Evolutionary conservation across 2,113 vertebrate species (phyloP), one percentile per base, ranked within the genome.

Genomic region (Fulica atra): DNA sequence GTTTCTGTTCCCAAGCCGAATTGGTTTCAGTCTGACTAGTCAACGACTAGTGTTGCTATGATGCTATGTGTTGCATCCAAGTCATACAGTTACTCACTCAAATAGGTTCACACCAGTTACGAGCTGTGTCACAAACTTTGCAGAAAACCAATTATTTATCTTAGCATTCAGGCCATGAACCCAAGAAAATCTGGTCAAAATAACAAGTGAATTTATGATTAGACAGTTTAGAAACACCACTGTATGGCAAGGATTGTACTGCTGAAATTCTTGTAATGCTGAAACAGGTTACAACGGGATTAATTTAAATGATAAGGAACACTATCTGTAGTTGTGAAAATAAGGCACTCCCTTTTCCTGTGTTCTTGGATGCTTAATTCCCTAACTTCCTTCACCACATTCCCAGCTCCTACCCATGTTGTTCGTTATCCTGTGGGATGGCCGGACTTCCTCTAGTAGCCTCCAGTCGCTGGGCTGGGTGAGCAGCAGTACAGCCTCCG

Each of bases 1-100:
- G 46, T 79, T 86, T 76, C 13, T 73, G 46, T 68, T 86, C 20
- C 51, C 61, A 74, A 72, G 50, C 14, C 23, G n/a, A 84, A 72
- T 16, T 59, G 14, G 17, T 46, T 46, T 46, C 44, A 46, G 44
- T 46, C 19, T 46, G 8, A 16, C 51, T n/a, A n/a, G n/a, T n/a
- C n/a, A n/a, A n/a, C n/a, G n/a, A 90, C 36, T 20, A 88, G 42
- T 0, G 0, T 6, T 87, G 70, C 25, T 71, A 25, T 8, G n/a
- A 70, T 79, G 13, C 51, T 48, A 26, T 35, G 33, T n/a, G 48
- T 13, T 40, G 28, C 86, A n/a, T 86, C 56, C 36, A 86, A 82
- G 57, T 5, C n/a, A 46, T 19, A 54, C 2, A 29, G 16, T 24
- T 13, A 2, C 33, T 82, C 72, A 50, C 31, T 74, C 68, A 59